Evolutionary conservation across 1,140 invertebrate species (phyloP).

Genomic region (Meloidogyne exigua): DNA sequence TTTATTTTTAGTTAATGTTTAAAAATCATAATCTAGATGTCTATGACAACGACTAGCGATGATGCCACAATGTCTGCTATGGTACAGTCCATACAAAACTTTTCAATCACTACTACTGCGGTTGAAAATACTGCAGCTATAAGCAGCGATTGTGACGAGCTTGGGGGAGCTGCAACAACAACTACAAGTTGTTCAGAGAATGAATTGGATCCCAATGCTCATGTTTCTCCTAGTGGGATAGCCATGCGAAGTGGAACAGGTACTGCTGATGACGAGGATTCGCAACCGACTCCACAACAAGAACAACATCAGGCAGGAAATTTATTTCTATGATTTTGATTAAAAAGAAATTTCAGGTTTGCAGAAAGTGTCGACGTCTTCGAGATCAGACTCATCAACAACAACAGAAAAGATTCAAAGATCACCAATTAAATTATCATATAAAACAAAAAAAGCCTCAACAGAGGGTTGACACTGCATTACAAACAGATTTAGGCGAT

Average conservation of each 20-base stretch:
- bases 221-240: neutral
- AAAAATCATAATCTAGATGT: neutral
- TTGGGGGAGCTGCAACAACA: slow-evolving; percentile 18
- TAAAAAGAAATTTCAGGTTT: neutral
- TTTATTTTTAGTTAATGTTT: neutral
- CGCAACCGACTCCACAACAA: slow-evolving; percentile 12
- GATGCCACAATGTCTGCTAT: neutral
- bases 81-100: neutral
- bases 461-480: slow-evolving; percentile 4
- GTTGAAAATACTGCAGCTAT: neutral
- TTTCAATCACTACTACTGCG: neutral
- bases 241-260: neutral
- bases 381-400: slow-evolving; percentile 25
- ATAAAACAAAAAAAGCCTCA: slow-evolving; percentile 11
- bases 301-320: neutral
- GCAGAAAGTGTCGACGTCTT: slow-evolving; percentile 22
- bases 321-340: neutral
- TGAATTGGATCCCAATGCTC: slow-evolving; percentile 8
- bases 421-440: neutral
- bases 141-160: slow-evolving; percentile 1
- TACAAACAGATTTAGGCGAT: slow-evolving; percentile 1
- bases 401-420: slow-evolving; percentile 6
- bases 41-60: neutral
- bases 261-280: slow-evolving; percentile 14
- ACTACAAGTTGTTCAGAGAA: slow-evolving; percentile 28